Base-by-base conservation (phyloP, 1,140 invertebrate species). In the Cylas formicarius region DNA sequence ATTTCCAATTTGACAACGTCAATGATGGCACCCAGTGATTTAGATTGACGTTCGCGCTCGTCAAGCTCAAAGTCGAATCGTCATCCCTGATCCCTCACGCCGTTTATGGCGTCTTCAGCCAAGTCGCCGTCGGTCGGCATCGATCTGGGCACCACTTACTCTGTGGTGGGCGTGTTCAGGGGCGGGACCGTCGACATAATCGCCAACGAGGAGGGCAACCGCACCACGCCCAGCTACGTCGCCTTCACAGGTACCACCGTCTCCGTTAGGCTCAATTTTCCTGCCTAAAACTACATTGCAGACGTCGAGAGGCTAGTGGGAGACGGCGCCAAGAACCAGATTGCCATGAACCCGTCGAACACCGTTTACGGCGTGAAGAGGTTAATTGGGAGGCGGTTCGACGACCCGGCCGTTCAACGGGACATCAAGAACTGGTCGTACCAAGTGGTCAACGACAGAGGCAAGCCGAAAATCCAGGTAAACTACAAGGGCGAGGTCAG, bases 151-250 rank as follows among this genome's bases (percentile, higher is more conserved):
- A 87, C 84, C 3, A 87, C 85, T 2, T 86, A 82, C 57, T 86
- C 82, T 4, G 86, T 84, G 55, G 84, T 88, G 3, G 84, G 79
- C 28, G 81, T 86, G 1, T 87, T 82, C 60, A 78, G 84, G 56
- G 73, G 90, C 60, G 85, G 87, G 21, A 85, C 88, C 61, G 87
- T 92, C 5, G 88, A 92, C 62, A 92, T 93, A 53, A 92, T 93
- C 34, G 85, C 88, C 26, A 94, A 94, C 56, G 87, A 93, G 55
- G 88, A 92, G 66, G 90, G 90, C 24, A 91, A 93, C 63, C 72
- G 88, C 42, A 92, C 87, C 10, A 92, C 89, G 11, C 87, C 89
- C 2, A 85, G 82, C 38, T 93, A 90, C 64, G 90, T 95, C 9
- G 90, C 89, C 3, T 95, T 95, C 67, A 90, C 81, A 2, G 38